These are phyloP conservation scores for Helicoverpa assulta DNA, from an alignment of 2,888 invertebrate species.

Conservation along the genomic window DNA sequence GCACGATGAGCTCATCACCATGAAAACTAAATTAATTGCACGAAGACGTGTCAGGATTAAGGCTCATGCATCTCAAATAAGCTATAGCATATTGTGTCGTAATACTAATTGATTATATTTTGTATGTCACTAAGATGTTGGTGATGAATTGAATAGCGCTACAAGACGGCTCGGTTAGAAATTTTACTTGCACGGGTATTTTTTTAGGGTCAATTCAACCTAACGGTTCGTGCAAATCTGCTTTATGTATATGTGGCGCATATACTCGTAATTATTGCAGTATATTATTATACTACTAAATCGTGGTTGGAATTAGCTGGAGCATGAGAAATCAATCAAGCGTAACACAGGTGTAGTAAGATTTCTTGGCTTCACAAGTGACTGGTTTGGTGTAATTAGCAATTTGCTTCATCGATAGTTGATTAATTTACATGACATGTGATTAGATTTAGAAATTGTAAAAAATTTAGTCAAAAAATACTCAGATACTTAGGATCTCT, in stretches of 20 bases:
- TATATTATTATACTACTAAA: not conserved
- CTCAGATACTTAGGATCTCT: too few species aligned
- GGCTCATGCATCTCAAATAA: constrained; percentile 62
- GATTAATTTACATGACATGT: constrained; percentile 7
- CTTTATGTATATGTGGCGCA: too few species aligned
- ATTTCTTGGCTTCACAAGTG: constrained; percentile 11
- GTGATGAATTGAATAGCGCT: not conserved
- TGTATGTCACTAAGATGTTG: constrained; percentile 4
- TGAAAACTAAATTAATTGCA: constrained; percentile 72
- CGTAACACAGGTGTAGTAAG: not conserved
- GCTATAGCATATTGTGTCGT: constrained; percentile 43
- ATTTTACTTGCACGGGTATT: too few species aligned
- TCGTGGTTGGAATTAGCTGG: not conserved
- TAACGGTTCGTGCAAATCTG: too few species aligned
- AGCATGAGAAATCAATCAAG: constrained; percentile 28
- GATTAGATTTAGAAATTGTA: not conserved
- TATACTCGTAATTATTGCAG: too few species aligned
- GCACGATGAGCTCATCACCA: constrained; percentile 64
- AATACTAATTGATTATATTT: constrained; percentile 44
- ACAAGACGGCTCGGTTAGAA: too few species aligned
- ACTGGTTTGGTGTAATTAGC: not conserved
- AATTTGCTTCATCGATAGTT: not conserved
- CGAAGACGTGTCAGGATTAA: constrained; percentile 64
- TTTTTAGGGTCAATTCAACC: too few species aligned
- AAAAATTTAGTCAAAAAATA: too few species aligned